Conservation (phyloP, 2,888 invertebrate species). For the Caenorhabditis sulstoni region DNA sequence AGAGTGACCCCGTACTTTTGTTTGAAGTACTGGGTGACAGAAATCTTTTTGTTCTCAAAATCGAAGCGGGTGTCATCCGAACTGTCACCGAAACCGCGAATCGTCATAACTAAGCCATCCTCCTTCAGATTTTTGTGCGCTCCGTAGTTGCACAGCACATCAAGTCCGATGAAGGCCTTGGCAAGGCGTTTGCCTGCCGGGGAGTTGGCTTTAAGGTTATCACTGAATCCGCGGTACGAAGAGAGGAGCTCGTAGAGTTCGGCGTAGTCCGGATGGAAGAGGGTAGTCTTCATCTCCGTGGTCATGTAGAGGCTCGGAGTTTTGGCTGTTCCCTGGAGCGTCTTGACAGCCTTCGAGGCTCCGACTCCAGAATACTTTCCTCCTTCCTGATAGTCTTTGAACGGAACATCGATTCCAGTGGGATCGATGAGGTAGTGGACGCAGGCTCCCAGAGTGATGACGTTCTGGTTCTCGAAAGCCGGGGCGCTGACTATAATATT, state of each 20-base stretch:
- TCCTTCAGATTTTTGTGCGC: conserved; percentile 22
- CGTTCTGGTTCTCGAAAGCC: conserved; percentile 39
- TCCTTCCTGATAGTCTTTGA: conserved; percentile 17
- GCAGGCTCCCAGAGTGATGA: conserved; percentile 32
- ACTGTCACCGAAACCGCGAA: conserved; percentile 17
- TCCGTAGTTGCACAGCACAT: conserved; percentile 25
- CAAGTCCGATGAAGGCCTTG: conserved; percentile 33
- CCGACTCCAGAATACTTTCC: conserved; percentile 33
- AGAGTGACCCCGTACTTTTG: conserved; percentile 23
- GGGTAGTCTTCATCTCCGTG: conserved; percentile 41
- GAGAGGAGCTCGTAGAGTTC: conserved; percentile 14
- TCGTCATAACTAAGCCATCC: conserved; percentile 31
- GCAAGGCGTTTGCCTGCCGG: conserved; percentile 10
- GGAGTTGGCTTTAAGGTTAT: conserved; percentile 1
- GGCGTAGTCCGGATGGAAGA: conserved; percentile 40
- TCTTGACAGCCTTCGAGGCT: conserved; percentile 47
- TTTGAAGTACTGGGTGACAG: conserved; percentile 34
- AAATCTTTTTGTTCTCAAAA: neutral
- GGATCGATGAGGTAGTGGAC: conserved; percentile 42
- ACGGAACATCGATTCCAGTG: neutral
- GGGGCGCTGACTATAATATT: conserved; percentile 36
- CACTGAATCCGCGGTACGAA: conserved; percentile 9
- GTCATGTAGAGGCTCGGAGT: conserved; percentile 46
- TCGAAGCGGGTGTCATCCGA: conserved; percentile 24
- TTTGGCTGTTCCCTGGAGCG: conserved; percentile 23